Conservation (phyloP, 2,888 invertebrate species). For the Adineta ricciae region DNA sequence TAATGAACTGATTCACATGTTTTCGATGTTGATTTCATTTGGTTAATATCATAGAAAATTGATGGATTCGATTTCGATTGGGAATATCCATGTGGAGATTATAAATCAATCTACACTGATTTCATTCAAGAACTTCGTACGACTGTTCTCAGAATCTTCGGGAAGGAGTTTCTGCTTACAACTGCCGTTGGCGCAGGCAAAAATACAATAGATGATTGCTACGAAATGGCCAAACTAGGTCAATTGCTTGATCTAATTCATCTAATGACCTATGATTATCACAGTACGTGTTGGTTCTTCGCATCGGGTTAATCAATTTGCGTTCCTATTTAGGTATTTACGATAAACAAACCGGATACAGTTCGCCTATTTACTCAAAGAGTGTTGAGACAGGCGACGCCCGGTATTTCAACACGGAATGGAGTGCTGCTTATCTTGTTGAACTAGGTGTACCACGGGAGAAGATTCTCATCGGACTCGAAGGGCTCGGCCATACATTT, state of each 20-base stretch:
- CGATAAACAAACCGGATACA: conserved; percentile 24
- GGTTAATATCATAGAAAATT: background rate
- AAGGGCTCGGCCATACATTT: conserved; percentile 31
- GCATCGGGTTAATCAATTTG: too few species aligned
- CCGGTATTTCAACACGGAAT: conserved; percentile 18
- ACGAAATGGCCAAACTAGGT: conserved; percentile 13
- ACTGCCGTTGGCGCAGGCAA: conserved; percentile 25
- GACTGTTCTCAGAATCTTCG: background rate
- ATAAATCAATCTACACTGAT: conserved; percentile 22
- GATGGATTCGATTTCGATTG: conserved; percentile 30
- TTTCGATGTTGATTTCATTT: too few species aligned
- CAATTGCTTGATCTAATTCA: conserved; percentile 24
- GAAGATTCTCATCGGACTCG: conserved; percentile 25
- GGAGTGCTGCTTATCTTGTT: conserved; percentile 22
- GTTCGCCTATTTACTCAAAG: conserved; percentile 21
- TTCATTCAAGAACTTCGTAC: conserved; percentile 16
- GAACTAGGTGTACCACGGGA: conserved; percentile 22
- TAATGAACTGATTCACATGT: too few species aligned
- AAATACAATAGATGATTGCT: conserved; percentile 24
- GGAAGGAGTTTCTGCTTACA: conserved; percentile 13
- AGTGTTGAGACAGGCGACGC: conserved; percentile 8
- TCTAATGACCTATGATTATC: conserved; percentile 28
- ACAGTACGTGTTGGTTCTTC: background rate
- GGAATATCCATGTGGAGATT: conserved; percentile 29
- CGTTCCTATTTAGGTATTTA: background rate